Evolutionary conservation across 2,888 invertebrate genomes (phyloP).

Genomic region (Cheilosia scutellata): DNA sequence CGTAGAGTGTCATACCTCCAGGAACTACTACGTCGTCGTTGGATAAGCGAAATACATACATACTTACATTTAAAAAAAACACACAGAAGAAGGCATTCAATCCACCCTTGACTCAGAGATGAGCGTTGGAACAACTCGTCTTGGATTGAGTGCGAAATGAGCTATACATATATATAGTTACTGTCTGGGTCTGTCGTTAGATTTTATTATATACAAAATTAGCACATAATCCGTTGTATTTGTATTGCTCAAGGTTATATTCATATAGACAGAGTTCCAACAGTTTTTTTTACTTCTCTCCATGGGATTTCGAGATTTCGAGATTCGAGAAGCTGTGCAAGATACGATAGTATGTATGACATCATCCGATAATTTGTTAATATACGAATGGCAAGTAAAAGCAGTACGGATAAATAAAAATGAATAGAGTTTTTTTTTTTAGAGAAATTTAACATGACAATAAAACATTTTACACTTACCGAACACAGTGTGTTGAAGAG

Average conservation of each 20-base stretch:
- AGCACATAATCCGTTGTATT: constrained; percentile 2
- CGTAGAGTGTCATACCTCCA: neutral
- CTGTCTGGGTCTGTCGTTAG: constrained; percentile 12
- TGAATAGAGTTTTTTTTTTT: neutral
- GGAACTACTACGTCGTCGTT: constrained; percentile 16
- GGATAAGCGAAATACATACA: neutral
- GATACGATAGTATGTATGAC: constrained; percentile 50
- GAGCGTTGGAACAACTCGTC: constrained; percentile 14
- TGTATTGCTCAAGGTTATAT: constrained; percentile 33
- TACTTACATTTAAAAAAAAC: neutral
- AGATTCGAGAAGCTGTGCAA: constrained; percentile 58
- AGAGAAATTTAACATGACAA: neutral
- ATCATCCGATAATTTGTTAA: constrained; percentile 48
- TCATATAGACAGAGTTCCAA: constrained; percentile 18
- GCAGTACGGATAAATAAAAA: neutral
- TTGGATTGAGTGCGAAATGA: constrained; percentile 32
- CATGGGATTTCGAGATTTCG: constrained; percentile 40
- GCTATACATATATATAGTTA: neutral
- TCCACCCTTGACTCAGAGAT: constrained; percentile 50
- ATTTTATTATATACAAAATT: neutral
- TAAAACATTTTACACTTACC: constrained; percentile 85
- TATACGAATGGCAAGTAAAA: neutral
- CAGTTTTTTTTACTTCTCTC: constrained; percentile 10
- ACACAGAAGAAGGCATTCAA: constrained; percentile 9
- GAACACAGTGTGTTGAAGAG: constrained; percentile 91